A percentile compares a stretch with the other conserved stretches of the same genome.
Conservation (phyloP, 1,140 invertebrate genomes). For the Homalodisca vitripennis region DNA sequence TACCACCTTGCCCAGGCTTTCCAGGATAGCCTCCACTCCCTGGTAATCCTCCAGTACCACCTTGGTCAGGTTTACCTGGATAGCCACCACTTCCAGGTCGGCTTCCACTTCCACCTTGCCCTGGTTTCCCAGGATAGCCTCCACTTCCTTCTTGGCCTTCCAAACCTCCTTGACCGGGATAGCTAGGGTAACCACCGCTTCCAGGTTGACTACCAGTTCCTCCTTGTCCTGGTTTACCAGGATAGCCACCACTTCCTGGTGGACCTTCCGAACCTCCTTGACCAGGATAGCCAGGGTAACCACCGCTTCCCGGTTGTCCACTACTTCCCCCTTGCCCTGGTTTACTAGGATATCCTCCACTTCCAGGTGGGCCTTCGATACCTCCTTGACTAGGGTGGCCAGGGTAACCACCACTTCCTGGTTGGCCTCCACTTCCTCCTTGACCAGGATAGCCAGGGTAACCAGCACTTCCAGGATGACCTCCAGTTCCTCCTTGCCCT, state of each 20-base stretch:
- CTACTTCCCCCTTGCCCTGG: constrained; percentile 41
- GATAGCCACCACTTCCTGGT: constrained; percentile 20
- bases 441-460: constrained; percentile 38
- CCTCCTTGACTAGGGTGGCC: constrained; percentile 39
- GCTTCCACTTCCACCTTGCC: constrained; percentile 35
- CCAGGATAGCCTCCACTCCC: constrained; percentile 37
- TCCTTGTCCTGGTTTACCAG: constrained; percentile 33
- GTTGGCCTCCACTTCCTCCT: constrained; percentile 42
- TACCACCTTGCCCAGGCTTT: constrained; percentile 30
- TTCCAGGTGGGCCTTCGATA: constrained; percentile 37
- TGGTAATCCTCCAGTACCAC: constrained; percentile 35
- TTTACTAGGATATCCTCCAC: constrained; percentile 41
- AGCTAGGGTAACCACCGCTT: constrained; percentile 30
- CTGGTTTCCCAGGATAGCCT: constrained; percentile 37
- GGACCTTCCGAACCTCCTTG: constrained; percentile 37
- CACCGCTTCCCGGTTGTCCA: constrained; percentile 41
- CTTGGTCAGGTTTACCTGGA: constrained; percentile 32
- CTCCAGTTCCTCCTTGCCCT: constrained; percentile 27
- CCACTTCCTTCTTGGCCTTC: constrained; percentile 37
- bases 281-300: constrained; percentile 35
- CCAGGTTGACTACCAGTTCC: constrained; percentile 34
- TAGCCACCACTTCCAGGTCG: constrained; percentile 24
- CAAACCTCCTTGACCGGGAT: constrained; percentile 33
- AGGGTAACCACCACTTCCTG: constrained; percentile 41
- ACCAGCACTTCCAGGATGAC: constrained; percentile 27